Evolutionary conservation across 2,797 vertebrate species (phyloP).

Genomic region (Rhinichthys osculus): DNA sequence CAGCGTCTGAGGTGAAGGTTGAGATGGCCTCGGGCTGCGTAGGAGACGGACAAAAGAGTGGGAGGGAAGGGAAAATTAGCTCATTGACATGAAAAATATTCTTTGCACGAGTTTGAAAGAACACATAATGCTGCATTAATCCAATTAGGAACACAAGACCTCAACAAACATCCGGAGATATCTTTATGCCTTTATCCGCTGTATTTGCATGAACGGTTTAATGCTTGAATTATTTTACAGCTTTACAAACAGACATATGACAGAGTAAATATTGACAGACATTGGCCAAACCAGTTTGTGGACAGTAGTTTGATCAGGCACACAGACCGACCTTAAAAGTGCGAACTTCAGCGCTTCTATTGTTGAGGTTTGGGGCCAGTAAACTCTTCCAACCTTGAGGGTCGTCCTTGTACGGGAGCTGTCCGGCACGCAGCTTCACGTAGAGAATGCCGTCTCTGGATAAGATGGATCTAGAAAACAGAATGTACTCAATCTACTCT

Average conservation of each 20-base stretch:
- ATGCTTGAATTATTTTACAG: slow-evolving; percentile 44
- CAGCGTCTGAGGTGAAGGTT: slow-evolving; percentile 93
- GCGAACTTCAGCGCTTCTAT: slow-evolving; percentile 84
- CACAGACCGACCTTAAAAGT: slow-evolving; percentile 87
- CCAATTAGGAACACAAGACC: slow-evolving; percentile 19
- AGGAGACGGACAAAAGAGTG: slow-evolving; percentile 9
- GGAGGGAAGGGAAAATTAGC: slow-evolving; percentile 15
- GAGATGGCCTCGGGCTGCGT: slow-evolving; percentile 93
- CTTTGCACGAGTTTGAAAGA: not conserved
- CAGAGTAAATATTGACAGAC: slow-evolving; percentile 30
- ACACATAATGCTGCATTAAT: slow-evolving; percentile 3
- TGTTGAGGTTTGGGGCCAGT: slow-evolving; percentile 88
- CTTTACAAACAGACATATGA: slow-evolving; percentile 17
- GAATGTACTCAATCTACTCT: not conserved
- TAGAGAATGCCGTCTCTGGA: slow-evolving; percentile 92
- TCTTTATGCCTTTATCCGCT: not conserved
- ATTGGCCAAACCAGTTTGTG: slow-evolving; percentile 17
- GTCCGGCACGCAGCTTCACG: slow-evolving; percentile 93
- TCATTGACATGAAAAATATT: slow-evolving; percentile 12
- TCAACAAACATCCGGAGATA: not conserved
- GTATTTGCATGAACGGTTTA: slow-evolving; percentile 6
- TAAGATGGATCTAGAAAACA: slow-evolving; percentile 87
- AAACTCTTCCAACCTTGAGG: slow-evolving; percentile 97
- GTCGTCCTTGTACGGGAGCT: slow-evolving; percentile 97
- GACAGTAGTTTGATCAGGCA: not conserved